phyloP scores from a whole-genome alignment of 2,888 invertebrate species.

The Sympetrum striolatum region DNA sequence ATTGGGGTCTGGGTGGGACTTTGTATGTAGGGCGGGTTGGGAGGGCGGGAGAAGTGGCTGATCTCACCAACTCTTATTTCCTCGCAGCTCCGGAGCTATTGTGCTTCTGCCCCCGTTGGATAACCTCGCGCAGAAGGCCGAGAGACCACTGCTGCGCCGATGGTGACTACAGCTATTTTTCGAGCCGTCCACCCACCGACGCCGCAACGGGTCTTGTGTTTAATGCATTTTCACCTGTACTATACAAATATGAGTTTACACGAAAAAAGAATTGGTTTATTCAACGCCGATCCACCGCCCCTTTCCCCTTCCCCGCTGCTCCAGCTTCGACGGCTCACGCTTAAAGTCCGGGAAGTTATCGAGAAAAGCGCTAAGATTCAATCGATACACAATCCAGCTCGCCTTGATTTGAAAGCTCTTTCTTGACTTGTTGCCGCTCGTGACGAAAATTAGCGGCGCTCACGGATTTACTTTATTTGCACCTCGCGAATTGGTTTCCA shows the following conservation, averaged over 20 bases:
- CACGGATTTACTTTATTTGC: too few species aligned
- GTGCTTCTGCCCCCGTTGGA: not conserved
- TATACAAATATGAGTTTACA: conserved; percentile 39
- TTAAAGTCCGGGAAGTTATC: too few species aligned
- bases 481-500: too few species aligned
- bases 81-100: not conserved
- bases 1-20: not conserved
- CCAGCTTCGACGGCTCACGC: not conserved
- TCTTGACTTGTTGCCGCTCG: not conserved
- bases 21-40: not conserved
- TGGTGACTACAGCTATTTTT: not conserved
- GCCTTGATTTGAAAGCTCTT: too few species aligned
- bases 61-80: not conserved
- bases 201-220: conserved; percentile 11
- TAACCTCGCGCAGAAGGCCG: not conserved
- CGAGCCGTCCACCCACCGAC: not conserved
- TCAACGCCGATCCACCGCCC: not conserved
- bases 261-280: conserved; percentile 10
- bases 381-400: too few species aligned
- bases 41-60: not conserved
- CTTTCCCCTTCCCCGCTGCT: not conserved
- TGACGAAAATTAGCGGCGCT: too few species aligned
- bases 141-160: not conserved
- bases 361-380: too few species aligned
- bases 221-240: conserved; percentile 38